A percentile compares a stretch with the other conserved stretches of the same genome.
Evolutionary conservation across 2,888 invertebrate species (phyloP).

Genomic region (Cabera pusaria): DNA sequence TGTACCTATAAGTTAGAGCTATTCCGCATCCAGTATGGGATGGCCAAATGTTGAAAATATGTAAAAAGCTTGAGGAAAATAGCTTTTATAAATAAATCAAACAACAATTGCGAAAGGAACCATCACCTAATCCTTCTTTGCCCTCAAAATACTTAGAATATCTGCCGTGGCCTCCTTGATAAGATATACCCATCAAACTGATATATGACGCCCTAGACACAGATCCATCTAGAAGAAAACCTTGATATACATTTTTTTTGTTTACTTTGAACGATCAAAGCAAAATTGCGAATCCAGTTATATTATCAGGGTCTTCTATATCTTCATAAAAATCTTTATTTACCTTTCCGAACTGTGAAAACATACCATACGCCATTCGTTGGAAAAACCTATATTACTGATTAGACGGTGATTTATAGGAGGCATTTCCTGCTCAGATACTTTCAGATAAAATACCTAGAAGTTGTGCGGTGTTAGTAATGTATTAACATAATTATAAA

Average conservation of each 20-base stretch:
- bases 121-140: no score
- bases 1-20: no score
- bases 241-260: slow-evolving; percentile 10
- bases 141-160: slow-evolving; percentile 2
- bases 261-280: slow-evolving; percentile 11
- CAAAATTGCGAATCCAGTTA: slow-evolving; percentile 9
- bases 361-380: slow-evolving; percentile 11
- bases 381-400: slow-evolving; percentile 13
- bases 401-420: slow-evolving; percentile 17
- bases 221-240: slow-evolving; percentile 12
- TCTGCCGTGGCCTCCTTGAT: slow-evolving; percentile 21
- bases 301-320: slow-evolving; percentile 2
- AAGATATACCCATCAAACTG: slow-evolving; percentile 19
- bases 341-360: slow-evolving; percentile 5
- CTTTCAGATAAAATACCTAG: slow-evolving; percentile 16
- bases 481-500: no score
- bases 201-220: slow-evolving; percentile 23
- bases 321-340: slow-evolving; percentile 2
- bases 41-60: no score
- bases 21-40: no score
- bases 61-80: no score
- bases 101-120: no score
- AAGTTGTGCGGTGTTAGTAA: no score
- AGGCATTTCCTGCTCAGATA: no score
- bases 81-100: no score